phyloP scores from a whole-genome alignment of 2,888 invertebrate genomes.

The Melangyna quadrimaculata region DNA sequence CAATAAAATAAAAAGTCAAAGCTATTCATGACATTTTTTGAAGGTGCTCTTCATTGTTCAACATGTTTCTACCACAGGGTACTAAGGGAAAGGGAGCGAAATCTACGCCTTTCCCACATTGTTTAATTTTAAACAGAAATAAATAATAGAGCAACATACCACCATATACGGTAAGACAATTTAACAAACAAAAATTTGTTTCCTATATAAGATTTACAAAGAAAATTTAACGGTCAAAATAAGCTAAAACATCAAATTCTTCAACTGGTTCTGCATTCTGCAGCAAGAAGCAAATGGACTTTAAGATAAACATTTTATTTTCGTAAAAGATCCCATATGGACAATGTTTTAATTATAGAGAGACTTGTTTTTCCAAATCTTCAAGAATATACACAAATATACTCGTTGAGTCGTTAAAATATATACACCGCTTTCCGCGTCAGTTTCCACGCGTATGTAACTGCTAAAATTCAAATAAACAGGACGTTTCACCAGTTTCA shows the following conservation, averaged over 20 bases:
- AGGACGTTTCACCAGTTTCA: slow-evolving; percentile 64
- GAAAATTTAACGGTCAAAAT: slow-evolving; percentile 46
- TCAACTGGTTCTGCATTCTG: neutral
- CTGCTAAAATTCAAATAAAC: slow-evolving; percentile 61
- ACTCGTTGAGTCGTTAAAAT: neutral
- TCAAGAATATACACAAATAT: neutral
- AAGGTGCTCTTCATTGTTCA: no score
- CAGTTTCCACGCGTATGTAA: neutral
- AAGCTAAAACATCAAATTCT: slow-evolving; percentile 23
- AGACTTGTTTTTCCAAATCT: slow-evolving; percentile 16
- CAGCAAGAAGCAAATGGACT: slow-evolving; percentile 43
- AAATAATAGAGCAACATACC: no score
- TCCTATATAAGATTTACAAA: slow-evolving; percentile 1
- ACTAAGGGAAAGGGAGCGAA: no score
- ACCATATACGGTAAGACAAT: no score
- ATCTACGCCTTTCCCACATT: no score
- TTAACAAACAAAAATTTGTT: neutral
- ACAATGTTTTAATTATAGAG: neutral
- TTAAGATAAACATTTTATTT: slow-evolving; percentile 48
- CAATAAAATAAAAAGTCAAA: no score
- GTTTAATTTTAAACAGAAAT: no score
- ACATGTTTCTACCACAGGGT: no score
- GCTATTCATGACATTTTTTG: no score
- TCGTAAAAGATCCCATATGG: slow-evolving; percentile 38
- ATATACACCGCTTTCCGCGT: neutral